Percentiles rank a stretch among this genome's conserved stretches.
These are phyloP conservation scores for Porphyrio hochstetteri DNA, from an alignment of 2,113 vertebrate species.

Conservation along the genomic window DNA sequence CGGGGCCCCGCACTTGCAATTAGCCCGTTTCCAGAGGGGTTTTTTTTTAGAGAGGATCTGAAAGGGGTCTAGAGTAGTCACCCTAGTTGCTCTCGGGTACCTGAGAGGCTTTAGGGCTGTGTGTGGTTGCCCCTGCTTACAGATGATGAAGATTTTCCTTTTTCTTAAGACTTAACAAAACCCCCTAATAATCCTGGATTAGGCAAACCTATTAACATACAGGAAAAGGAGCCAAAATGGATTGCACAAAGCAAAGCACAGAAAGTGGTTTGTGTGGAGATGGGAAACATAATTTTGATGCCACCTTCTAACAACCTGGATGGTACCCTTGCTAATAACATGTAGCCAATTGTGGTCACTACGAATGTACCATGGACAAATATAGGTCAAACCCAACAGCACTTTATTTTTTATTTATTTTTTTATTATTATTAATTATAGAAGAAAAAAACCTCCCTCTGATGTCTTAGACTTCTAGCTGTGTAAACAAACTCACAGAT, in stretches of 20 bases:
- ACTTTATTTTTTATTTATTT: not conserved
- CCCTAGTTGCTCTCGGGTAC: not conserved
- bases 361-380: not conserved
- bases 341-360: not conserved
- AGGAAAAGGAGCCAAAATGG: not conserved
- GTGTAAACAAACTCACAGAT: slow-evolving; percentile 24
- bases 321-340: not conserved
- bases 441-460: not conserved
- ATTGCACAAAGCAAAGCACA: not conserved
- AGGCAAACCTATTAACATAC: not conserved
- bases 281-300: not conserved
- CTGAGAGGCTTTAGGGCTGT: not conserved
- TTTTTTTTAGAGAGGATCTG: not conserved
- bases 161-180: not conserved
- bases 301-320: not conserved
- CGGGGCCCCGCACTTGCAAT: not conserved
- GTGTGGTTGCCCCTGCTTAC: not conserved
- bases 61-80: not conserved
- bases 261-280: not conserved
- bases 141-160: not conserved
- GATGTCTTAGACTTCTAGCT: not conserved
- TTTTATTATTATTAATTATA: not conserved
- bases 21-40: not conserved
- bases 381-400: not conserved
- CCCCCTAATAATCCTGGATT: not conserved